Evolutionary conservation across 2,113 vertebrate genomes (phyloP), one percentile per base, ranked within the genome.

Genomic region (Carassius gibelio): DNA sequence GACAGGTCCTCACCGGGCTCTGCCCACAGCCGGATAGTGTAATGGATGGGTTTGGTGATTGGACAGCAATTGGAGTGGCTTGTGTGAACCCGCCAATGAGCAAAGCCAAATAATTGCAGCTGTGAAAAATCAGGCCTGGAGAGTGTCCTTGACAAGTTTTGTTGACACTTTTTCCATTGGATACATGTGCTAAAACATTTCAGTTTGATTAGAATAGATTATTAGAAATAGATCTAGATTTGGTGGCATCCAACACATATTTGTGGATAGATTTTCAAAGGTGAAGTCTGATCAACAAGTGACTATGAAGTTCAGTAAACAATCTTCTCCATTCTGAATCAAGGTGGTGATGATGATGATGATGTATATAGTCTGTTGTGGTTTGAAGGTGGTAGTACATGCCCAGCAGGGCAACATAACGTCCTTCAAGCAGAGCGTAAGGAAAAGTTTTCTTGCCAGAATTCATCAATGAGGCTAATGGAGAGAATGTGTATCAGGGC

Each of bases 391-490:
- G 82, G 52, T 64, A 34, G 61, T 68, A 69, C 45, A 68, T 1
- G 19, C 42, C 64, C 76, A 83, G 80, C 34, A 84, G 88, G 87
- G 86, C 81, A 89, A 83, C 83, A 90, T 88, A 90, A 90, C 21
- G 91, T 93, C 94, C 93, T 95, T 91, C 89, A 89, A 83, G 66
- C 90, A 82, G 91, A 95, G 93, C 93, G 94, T 93, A 94, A 91
- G 91, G 84, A 92, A 92, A 92, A 87, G n/a, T 66, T 38, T 55
- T 10, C 83, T 76, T 94, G 94, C 93, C 94, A 95, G 92, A 87
- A 92, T 87, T 88, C 88, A 86, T 84, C 89, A 69, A 50, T 86
- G 68, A 52, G 30, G 62, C 66, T 52, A 82, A 82, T 71, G 83
- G 75, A 88, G 83, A 81, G 87, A 90, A 90, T 87, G 59, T 87